Conservation (phyloP, 2,888 invertebrate genomes). For the Capitulum mitella region DNA sequence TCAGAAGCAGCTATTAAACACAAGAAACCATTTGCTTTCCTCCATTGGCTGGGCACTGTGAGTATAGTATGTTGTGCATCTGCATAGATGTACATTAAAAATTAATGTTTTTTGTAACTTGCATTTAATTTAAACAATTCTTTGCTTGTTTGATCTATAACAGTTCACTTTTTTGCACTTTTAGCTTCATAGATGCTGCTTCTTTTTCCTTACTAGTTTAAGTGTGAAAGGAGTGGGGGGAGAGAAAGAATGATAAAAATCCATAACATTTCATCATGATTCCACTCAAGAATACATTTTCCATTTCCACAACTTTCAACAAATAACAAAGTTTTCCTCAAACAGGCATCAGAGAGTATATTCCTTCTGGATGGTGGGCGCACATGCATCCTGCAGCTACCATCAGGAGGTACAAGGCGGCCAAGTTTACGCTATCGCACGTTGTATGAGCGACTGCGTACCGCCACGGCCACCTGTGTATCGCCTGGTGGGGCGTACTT, state of each 20-base stretch:
- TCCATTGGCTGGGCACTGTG: neutral
- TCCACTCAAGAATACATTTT: neutral
- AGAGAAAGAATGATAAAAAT: too few species aligned
- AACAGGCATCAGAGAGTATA: neutral
- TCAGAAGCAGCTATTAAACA: constrained; percentile 5
- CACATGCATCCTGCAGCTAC: constrained; percentile 1
- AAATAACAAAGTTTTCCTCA: neutral
- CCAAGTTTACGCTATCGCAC: neutral
- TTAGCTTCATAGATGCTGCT: neutral
- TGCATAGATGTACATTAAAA: neutral
- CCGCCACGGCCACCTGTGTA: neutral
- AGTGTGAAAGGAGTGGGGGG: neutral
- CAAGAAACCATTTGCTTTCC: neutral
- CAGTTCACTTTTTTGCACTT: neutral
- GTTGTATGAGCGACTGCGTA: neutral
- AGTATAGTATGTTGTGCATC: neutral
- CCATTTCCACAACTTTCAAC: neutral
- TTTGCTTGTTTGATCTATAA: neutral
- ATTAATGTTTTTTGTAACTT: neutral
- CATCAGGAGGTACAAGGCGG: neutral
- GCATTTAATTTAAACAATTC: too few species aligned
- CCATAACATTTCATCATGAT: neutral
- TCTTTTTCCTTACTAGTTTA: neutral
- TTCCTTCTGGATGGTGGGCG: neutral
- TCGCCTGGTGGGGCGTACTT: neutral